Conservation (phyloP, 2,888 invertebrate species). For the Abrostola triplasia region DNA sequence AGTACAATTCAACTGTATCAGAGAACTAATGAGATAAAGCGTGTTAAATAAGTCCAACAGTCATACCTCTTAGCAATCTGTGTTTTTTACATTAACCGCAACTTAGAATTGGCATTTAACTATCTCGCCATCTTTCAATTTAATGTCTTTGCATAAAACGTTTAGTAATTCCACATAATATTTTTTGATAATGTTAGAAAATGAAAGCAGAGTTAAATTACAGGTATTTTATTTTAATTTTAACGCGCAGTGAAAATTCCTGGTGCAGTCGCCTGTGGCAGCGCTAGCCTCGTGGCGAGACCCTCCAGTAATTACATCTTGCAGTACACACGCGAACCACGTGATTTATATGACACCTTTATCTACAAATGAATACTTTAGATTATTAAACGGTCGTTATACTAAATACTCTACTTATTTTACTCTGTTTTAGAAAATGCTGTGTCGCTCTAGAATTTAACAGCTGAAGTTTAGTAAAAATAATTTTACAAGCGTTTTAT, state of each 20-base stretch:
- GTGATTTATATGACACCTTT: constrained; percentile 32
- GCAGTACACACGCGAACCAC: constrained; percentile 20
- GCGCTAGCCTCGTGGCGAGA: constrained; percentile 5
- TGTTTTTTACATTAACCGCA: too few species aligned
- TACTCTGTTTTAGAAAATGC: not conserved
- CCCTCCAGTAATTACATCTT: constrained; percentile 13
- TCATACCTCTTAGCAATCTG: too few species aligned
- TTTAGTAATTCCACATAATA: too few species aligned
- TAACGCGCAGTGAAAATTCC: constrained; percentile 9
- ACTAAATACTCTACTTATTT: not conserved
- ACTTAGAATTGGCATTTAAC: too few species aligned
- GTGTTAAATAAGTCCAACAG: too few species aligned
- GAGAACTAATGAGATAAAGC: too few species aligned
- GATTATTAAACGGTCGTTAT: not conserved
- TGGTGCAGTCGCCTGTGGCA: constrained; percentile 12
- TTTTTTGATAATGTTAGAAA: not conserved
- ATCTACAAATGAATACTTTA: constrained; percentile 12
- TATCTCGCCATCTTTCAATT: too few species aligned
- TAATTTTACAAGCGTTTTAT: too few species aligned
- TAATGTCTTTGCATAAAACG: too few species aligned
- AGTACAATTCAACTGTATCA: too few species aligned
- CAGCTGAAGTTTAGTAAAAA: too few species aligned
- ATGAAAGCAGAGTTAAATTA: not conserved
- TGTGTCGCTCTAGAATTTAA: too few species aligned
- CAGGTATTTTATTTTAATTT: not conserved